Evolutionary conservation across 2,797 vertebrate species (phyloP).

Genomic region (Botia almorhae): DNA sequence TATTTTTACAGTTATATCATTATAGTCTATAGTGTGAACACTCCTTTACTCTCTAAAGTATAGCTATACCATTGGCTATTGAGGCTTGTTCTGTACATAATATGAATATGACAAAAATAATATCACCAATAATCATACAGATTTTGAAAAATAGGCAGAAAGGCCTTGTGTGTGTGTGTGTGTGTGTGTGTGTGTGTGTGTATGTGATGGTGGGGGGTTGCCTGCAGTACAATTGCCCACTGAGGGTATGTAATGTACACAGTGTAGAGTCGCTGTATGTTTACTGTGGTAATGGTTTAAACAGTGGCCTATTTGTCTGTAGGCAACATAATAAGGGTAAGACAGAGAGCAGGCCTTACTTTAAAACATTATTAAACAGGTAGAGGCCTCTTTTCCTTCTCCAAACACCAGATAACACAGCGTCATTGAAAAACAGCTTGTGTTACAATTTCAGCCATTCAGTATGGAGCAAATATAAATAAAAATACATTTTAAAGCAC

Average conservation of each 20-base stretch:
- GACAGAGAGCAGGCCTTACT: constrained; percentile 20
- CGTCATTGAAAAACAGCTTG: background rate
- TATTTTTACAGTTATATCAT: no score
- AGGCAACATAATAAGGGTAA: constrained; percentile 42
- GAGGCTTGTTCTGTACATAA: background rate
- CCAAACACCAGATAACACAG: background rate
- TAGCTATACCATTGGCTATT: no score
- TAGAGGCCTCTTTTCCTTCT: constrained; percentile 7
- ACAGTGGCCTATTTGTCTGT: constrained; percentile 43
- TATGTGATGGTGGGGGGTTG: constrained; percentile 5
- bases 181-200: background rate
- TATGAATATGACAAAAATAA: background rate
- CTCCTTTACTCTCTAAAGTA: background rate
- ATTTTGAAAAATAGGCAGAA: no score
- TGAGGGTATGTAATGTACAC: constrained; percentile 50
- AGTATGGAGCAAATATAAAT: background rate
- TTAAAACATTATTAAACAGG: constrained; percentile 20
- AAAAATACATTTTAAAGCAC: background rate
- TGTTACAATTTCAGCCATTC: background rate
- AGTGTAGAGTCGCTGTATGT: constrained; percentile 45
- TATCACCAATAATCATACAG: background rate
- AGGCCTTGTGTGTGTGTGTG: background rate
- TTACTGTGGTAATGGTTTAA: constrained; percentile 37
- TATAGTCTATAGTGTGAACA: no score
- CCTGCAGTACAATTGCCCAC: constrained; percentile 52